These are phyloP conservation scores for Bufotes viridis DNA, from an alignment of 2,797 vertebrate genomes.

Conservation along the genomic window DNA sequence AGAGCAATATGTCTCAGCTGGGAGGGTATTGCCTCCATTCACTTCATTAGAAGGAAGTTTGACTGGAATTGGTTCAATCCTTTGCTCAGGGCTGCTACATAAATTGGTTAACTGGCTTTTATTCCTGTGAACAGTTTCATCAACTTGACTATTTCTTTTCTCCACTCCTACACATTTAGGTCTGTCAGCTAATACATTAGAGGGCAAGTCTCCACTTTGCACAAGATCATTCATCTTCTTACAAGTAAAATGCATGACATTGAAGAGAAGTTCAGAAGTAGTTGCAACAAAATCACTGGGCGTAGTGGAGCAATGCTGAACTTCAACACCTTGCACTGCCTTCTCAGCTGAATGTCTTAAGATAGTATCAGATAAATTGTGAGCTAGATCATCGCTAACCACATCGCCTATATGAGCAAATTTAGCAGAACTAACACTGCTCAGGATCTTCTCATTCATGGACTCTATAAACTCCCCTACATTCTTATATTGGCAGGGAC, in stretches of 20 bases:
- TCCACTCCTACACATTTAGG: slow-evolving; percentile 65
- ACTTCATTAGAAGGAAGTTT: slow-evolving; percentile 46
- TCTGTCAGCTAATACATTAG: slow-evolving; percentile 68
- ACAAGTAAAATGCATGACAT: slow-evolving; percentile 84
- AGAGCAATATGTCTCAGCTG: slow-evolving; percentile 58
- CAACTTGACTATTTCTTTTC: slow-evolving; percentile 66
- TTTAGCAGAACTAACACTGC: slow-evolving; percentile 81
- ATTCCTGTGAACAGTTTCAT: slow-evolving; percentile 62
- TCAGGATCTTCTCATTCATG: slow-evolving; percentile 83
- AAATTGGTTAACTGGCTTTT: slow-evolving; percentile 41
- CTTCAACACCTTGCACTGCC: slow-evolving; percentile 75
- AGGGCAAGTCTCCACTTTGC: slow-evolving; percentile 72
- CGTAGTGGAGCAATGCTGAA: slow-evolving; percentile 62
- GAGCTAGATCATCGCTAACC: slow-evolving; percentile 82
- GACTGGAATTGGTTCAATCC: slow-evolving; percentile 21
- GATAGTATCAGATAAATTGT: slow-evolving; percentile 85
- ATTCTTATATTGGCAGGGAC: slow-evolving; percentile 80
- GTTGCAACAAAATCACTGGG: slow-evolving; percentile 82
- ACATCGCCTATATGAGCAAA: slow-evolving; percentile 75
- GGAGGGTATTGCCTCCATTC: slow-evolving; percentile 42
- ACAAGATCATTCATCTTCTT: slow-evolving; percentile 85
- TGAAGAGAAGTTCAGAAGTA: slow-evolving; percentile 86
- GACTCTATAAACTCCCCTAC: slow-evolving; percentile 85
- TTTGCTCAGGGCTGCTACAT: slow-evolving; percentile 4
- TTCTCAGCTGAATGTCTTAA: slow-evolving; percentile 88